Evolutionary conservation across 2,113 vertebrate species (phyloP).

Genomic region (Gobio gobio): DNA sequence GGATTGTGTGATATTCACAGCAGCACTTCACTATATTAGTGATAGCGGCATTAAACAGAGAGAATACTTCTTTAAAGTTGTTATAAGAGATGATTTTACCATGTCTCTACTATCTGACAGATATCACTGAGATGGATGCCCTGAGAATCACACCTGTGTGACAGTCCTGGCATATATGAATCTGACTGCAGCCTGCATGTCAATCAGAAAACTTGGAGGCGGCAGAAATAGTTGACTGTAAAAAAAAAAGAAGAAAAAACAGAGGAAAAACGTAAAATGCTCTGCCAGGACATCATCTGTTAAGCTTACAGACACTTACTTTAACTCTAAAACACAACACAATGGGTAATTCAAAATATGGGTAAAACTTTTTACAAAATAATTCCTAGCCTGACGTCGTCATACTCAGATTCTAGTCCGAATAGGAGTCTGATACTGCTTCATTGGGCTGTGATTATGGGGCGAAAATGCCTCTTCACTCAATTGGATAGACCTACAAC

Average conservation of each 20-base stretch:
- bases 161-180: not conserved
- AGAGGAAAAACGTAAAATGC: not conserved
- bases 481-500: too few relatives aligned
- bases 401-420: too few relatives aligned
- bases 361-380: too few relatives aligned
- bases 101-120: conserved; percentile 10
- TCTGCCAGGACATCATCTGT: not conserved
- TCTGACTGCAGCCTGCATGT: conserved; percentile 6
- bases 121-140: not conserved
- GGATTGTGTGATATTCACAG: not conserved
- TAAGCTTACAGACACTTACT: not conserved
- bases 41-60: not conserved
- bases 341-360: too few relatives aligned
- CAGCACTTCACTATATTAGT: not conserved
- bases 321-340: too few relatives aligned
- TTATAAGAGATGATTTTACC: not conserved
- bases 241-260: not conserved
- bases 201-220: not conserved
- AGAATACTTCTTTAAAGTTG: not conserved
- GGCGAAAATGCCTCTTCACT: too few relatives aligned
- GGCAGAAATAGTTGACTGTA: not conserved
- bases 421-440: too few relatives aligned
- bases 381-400: too few relatives aligned
- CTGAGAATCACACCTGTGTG: conserved; percentile 14
- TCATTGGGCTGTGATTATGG: too few relatives aligned